These are phyloP conservation scores for Brenthis ino DNA, from an alignment of 2,888 invertebrate genomes.

Conservation along the genomic window DNA sequence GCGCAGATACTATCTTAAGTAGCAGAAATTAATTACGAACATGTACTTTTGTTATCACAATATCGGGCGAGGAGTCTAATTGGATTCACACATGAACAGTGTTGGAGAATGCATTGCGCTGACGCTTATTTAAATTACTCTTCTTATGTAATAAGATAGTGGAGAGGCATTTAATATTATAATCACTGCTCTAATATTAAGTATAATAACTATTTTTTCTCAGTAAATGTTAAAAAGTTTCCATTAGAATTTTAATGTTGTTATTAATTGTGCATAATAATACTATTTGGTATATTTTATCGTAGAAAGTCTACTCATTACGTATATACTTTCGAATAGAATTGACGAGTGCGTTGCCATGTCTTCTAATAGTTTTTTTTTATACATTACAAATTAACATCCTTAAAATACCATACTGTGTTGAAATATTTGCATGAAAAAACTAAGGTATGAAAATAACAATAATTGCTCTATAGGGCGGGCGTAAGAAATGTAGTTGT, in stretches of 20 bases:
- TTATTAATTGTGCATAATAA: conserved; percentile 2
- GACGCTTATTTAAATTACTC: neutral
- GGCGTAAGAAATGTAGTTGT: conserved; percentile 28
- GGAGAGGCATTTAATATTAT: no score
- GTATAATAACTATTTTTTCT: neutral
- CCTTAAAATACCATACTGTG: neutral
- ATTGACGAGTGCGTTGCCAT: no score
- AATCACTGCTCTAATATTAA: neutral
- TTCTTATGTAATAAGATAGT: neutral
- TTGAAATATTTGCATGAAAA: neutral
- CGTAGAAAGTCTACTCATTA: neutral
- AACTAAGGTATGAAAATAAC: conserved; percentile 15
- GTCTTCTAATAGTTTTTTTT: no score
- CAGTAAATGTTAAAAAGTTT: neutral
- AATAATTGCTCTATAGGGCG: conserved; percentile 19
- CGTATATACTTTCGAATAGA: conserved; percentile 12
- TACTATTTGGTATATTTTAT: neutral
- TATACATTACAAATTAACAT: neutral
- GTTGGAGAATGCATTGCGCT: conserved; percentile 19
- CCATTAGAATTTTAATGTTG: conserved; percentile 6
- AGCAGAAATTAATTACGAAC: conserved; percentile 54
- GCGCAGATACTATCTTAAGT: conserved; percentile 43
- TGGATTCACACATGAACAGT: conserved; percentile 67
- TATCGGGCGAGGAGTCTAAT: conserved; percentile 60
- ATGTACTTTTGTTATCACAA: conserved; percentile 38